Base-by-base conservation (phyloP, 2,888 invertebrate species). In the Ptychoptera albimana region DNA sequence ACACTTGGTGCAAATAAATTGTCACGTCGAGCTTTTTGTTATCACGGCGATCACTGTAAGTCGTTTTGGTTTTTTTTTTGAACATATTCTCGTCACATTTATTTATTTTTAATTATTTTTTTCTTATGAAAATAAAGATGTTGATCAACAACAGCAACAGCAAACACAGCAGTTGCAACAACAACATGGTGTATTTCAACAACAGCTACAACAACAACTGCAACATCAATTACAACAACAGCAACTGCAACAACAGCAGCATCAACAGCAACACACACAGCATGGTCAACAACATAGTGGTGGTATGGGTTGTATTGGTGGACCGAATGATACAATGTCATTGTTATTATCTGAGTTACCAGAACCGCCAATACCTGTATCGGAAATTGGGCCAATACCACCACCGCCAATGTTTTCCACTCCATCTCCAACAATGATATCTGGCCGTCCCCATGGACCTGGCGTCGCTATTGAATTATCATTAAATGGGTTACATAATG, bases 341-440 rank as follows among this genome's bases (percentile, higher is more conserved):
- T 41, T 86, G 58, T 76, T 83, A 72, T 73, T 88, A 56, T 85
- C 85, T 54, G 87, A 88, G 63, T 72, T 89, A 61, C 89, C 89
- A 53, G 89, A 89, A 68, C 89, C 89, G 53, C 89, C 89, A 54
- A 89, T 91, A 60, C 87, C 88, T 45, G 70, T 91, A 51, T 87
- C 88, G 52, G 91, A 92, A 60, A 91, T 92, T 66, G 91, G 91
- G 50, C 91, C 89, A 52, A 87, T 87, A 64, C 86, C 87, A 58
- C 91, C 91, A 57, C 91, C 91, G 58, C 91, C 91, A 53, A 92
- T 92, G 91, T 91, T 92, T 74, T 87, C 87, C 67, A 87, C 88
- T 56, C 84, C 84, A 52, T 84, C 82, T 66, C 84, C 82, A 51
- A 73, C 72, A 51, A 68, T 81, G 54, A 67, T 75, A 50, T 66